Base-by-base conservation (phyloP, 2,888 invertebrate species). In the Parnassius orleans region DNA sequence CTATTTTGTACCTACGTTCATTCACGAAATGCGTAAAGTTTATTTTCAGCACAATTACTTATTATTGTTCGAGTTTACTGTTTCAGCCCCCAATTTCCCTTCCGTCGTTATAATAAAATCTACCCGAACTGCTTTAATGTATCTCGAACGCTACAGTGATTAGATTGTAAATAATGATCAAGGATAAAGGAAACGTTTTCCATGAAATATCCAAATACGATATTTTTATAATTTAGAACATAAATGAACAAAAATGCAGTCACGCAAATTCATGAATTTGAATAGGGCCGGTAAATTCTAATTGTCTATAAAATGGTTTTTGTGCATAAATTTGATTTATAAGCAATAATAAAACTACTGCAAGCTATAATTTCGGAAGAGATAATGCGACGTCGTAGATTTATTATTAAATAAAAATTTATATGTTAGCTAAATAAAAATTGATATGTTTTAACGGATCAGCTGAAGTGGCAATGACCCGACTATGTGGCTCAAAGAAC, bases 221-320 rank as follows among this genome's bases (percentile, higher is more conserved):
- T 64, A 63, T 69, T 64, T 53, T 63, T 63, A 48, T 48, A 68
- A 66, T 72, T 73, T 80, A 72, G 79, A 78, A 68, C 80, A 67
- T 33, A 83, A 76, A 33, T 10, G 12, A 58, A 33, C 14, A 75
- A 72, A 10, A 57, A 55, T 50, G 51, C 55, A 51, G 42, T 12
- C 86, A 87, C 87, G 87, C 87, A 71, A 82, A 62, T 68, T 54
- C 63, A 67, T 68, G 68, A 70, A 69, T 68, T 58, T 63, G 65
- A 66, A 64, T 67, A 66, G 65, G 65, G 72, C 70, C 75, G 74
- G 73, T 76, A 77, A 78, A 79, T 76, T 76, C 75, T 79, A 78
- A 79, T 62, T 62, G 42, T 62, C 43, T 53, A 43, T 44, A 44
- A 52, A 69, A 70, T 65, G 65, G 57, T 67, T 67, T 47, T 24